Evolutionary conservation across 2,113 vertebrate species (phyloP), one percentile per base, ranked within the genome.

Genomic region (Epinephelus fuscoguttatus): DNA sequence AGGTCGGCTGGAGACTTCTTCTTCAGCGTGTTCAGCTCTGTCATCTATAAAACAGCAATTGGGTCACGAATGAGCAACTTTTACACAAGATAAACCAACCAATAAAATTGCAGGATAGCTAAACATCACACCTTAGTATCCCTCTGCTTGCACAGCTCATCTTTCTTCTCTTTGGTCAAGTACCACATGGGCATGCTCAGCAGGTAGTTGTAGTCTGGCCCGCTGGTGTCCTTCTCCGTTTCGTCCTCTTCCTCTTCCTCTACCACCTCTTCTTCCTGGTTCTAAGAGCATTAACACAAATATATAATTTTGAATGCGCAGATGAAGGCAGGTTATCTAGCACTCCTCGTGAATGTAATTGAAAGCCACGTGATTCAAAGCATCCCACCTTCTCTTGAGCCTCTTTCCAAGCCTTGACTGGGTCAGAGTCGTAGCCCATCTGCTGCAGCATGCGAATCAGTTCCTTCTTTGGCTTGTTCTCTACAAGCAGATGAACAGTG

Each of bases 381-480:
- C 7, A 6, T n/a, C 70, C 61, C 93, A 98, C 98, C 97, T 99
- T 99, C 76, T 97, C 97, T 40, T 99, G 98, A 0, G 96, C 92
- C 75, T 96, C 90, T 87, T 99, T 99, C 98, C 98, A 99, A 67
- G 94, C 91, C 83, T 99, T 99, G 70, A 99, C 96, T 0, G 98
- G 98, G 84, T 99, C 98, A 0, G 98, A 99, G 89, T 99, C 98
- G 1, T 97, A 99, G 33, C 98, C 98, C 93, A 98, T 97, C 88
- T 97, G 68, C 82, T 98, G 92, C 52, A 99, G 95, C 93, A 99
- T 96, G 86, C 94, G 92, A 84, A 99, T 99, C 84, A 99, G 84
- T 68, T 99, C 97, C 85, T 99, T 99, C 94, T 99, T 99, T 56
- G 98, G 97, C 69, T 99, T 99, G 94, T 99, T 99, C 93, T 99